Evolutionary conservation across 2,797 vertebrate genomes (phyloP).

Genomic region (Pantherophis alleghaniensis): DNA sequence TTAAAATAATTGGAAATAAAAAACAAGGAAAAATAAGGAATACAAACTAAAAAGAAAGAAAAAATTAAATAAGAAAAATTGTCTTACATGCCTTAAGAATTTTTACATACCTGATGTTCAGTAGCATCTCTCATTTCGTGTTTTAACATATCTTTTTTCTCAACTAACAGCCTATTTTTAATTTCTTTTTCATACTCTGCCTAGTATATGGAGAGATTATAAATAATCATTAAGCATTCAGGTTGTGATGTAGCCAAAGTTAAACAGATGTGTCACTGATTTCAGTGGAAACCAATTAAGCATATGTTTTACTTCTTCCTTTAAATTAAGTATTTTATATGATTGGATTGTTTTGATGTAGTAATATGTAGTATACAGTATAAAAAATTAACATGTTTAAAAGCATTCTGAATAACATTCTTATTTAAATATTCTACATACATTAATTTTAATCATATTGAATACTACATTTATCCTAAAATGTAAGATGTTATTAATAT

Average conservation of each 20-base stretch:
- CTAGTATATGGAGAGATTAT: constrained; percentile 68
- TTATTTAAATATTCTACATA: neutral
- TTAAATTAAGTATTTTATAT: neutral
- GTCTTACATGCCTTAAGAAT: neutral
- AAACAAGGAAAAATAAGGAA: neutral
- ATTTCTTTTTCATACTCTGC: constrained; percentile 74
- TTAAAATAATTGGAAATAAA: neutral
- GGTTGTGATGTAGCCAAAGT: neutral
- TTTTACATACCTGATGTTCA: constrained; percentile 60
- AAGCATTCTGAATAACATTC: neutral
- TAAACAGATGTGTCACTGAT: neutral
- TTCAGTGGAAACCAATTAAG: neutral
- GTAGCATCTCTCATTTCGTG: constrained; percentile 47
- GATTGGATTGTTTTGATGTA: neutral
- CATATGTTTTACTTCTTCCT: neutral
- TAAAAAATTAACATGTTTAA: neutral
- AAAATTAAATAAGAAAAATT: neutral
- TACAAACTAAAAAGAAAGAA: neutral
- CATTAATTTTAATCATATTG: neutral
- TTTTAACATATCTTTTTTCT: constrained; percentile 57
- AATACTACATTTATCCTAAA: neutral
- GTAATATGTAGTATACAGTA: neutral
- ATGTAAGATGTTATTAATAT: neutral
- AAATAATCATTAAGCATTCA: constrained; percentile 15
- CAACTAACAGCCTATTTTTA: constrained; percentile 64